Conservation (phyloP, 1,140 invertebrate species). For the Musca vetustissima region DNA sequence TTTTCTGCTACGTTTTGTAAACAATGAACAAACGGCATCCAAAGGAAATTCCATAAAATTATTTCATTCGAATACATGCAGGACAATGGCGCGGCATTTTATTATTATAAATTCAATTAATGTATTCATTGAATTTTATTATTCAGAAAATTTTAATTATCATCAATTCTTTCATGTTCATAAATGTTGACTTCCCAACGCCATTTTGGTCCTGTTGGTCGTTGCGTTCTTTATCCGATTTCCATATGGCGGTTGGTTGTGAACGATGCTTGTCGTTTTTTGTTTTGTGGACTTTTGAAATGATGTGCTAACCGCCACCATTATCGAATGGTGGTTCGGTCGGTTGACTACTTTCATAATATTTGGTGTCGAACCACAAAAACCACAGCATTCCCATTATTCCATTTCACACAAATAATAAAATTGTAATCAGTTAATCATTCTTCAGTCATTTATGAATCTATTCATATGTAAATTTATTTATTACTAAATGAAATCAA, state of each 20-base stretch:
- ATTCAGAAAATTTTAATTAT: conserved; percentile 23
- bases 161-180: conserved; percentile 22
- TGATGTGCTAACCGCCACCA: not conserved
- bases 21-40: too few relatives aligned
- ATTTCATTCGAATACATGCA: too few relatives aligned
- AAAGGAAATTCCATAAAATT: too few relatives aligned
- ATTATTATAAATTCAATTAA: conserved; percentile 25
- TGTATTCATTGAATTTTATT: conserved; percentile 23
- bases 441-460: conserved; percentile 14
- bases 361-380: conserved; percentile 13
- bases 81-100: not conserved
- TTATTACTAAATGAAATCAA: too few relatives aligned
- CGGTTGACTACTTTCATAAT: not conserved
- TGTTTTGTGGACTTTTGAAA: conserved; percentile 1
- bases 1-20: too few relatives aligned
- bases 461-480: conserved; percentile 22
- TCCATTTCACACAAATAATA: conserved; percentile 7
- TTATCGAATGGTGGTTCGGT: too few relatives aligned
- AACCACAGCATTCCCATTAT: not conserved
- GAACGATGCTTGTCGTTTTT: not conserved
- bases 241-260: not conserved
- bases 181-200: conserved; percentile 19
- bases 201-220: conserved; percentile 4
- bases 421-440: conserved; percentile 19
- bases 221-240: not conserved